Conservation (phyloP, 2,797 vertebrate genomes). For the Synaphobranchus kaupii region DNA sequence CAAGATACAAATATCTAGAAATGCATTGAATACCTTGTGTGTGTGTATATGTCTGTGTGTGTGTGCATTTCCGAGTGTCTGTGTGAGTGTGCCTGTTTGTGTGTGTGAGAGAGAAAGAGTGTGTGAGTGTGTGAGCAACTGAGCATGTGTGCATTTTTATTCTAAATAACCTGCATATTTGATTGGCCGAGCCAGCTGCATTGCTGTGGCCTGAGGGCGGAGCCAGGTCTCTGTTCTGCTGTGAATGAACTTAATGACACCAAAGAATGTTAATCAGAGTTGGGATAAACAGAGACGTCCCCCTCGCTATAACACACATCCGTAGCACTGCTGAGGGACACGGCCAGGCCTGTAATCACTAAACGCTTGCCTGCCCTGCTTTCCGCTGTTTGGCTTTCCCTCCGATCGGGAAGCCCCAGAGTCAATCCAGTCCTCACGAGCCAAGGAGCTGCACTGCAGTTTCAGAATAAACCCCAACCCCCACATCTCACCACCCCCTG, state of each 20-base stretch:
- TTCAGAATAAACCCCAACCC: conserved; percentile 31
- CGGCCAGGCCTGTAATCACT: conserved; percentile 60
- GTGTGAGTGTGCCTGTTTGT: background rate
- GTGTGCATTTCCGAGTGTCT: background rate
- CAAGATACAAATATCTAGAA: conserved; percentile 52
- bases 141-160: background rate
- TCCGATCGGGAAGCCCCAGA: conserved; percentile 39
- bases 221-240: conserved; percentile 57
- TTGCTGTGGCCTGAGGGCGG: conserved; percentile 59
- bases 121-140: conserved; percentile 9
- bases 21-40: conserved; percentile 51
- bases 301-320: conserved; percentile 57
- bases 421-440: conserved; percentile 56
- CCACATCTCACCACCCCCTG: background rate
- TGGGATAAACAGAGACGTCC: conserved; percentile 64
- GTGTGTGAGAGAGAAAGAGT: background rate
- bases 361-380: conserved; percentile 63
- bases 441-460: conserved; percentile 64
- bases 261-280: conserved; percentile 75
- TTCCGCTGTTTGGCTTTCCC: conserved; percentile 32
- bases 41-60: conserved; percentile 18
- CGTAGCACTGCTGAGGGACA: conserved; percentile 57
- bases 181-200: conserved; percentile 58
- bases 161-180: conserved; percentile 33
- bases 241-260: conserved; percentile 67